Conservation (phyloP, 2,888 invertebrate species). For the Polydesmus complanatus region DNA sequence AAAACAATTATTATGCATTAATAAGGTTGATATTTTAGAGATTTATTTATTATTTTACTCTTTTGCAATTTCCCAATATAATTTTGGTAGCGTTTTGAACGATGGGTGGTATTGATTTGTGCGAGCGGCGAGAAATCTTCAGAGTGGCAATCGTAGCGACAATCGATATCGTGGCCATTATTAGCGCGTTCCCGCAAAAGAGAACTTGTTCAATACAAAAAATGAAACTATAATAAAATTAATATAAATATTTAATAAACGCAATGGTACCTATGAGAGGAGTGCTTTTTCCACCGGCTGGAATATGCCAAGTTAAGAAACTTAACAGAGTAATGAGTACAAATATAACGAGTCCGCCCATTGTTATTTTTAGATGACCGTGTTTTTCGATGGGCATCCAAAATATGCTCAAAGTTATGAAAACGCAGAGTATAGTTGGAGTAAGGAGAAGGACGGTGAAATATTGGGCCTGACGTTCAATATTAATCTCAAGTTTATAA, state of each 20-base stretch:
- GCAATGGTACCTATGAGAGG: constrained; percentile 3
- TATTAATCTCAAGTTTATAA: not conserved
- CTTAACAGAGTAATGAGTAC: not conserved
- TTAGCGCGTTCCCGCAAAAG: not conserved
- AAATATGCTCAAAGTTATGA: not conserved
- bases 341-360: not conserved
- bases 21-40: too few species aligned
- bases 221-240: too few species aligned
- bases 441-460: not conserved
- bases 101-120: too few species aligned
- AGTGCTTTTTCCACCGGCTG: constrained; percentile 1
- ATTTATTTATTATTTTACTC: too few species aligned
- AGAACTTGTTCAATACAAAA: too few species aligned
- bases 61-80: too few species aligned
- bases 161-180: not conserved
- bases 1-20: too few species aligned
- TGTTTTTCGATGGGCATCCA: not conserved
- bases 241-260: too few species aligned
- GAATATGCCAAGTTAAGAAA: not conserved
- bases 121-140: not conserved
- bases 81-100: too few species aligned
- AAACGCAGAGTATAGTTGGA: not conserved
- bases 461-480: not conserved
- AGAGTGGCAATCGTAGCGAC: not conserved
- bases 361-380: not conserved